phyloP scores from a whole-genome alignment of 2,113 vertebrate genomes.

The Lipotes vexillifer region DNA sequence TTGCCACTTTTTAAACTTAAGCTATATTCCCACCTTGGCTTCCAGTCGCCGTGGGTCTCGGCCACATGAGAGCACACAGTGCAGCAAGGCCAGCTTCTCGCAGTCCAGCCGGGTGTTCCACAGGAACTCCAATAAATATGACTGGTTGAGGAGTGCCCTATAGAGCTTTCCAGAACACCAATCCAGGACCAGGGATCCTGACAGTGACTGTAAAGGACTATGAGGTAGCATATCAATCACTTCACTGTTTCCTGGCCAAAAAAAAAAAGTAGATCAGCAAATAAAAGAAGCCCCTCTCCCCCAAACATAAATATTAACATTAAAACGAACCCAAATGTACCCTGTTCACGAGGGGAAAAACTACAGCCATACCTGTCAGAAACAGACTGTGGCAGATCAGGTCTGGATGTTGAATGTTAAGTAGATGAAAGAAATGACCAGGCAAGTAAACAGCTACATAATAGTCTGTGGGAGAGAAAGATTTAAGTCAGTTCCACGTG shows the following conservation, averaged over 20 bases:
- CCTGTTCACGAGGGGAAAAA: background rate
- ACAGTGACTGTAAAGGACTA: conserved; percentile 62
- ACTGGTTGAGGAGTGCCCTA: conserved; percentile 74
- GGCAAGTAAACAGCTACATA: conserved; percentile 91
- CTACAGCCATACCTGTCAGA: conserved; percentile 84
- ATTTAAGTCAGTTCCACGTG: background rate
- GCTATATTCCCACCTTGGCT: conserved; percentile 74
- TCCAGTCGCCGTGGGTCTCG: conserved; percentile 59
- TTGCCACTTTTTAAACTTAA: background rate
- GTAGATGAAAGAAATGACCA: conserved; percentile 90
- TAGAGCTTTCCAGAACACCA: conserved; percentile 80
- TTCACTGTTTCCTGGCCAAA: conserved; percentile 74
- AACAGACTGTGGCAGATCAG: conserved; percentile 92
- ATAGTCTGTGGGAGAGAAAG: conserved; percentile 83
- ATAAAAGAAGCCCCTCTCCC: background rate
- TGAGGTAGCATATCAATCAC: conserved; percentile 66
- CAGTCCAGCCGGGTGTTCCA: conserved; percentile 76
- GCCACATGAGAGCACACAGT: conserved; percentile 86
- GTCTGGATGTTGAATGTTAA: conserved; percentile 93
- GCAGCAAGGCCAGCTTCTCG: conserved; percentile 87
- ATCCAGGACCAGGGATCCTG: conserved; percentile 81
- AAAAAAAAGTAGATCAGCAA: conserved; percentile 42
- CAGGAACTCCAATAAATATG: conserved; percentile 82
- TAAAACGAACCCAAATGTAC: background rate
- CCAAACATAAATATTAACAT: background rate